phyloP scores from a whole-genome alignment of 2,113 vertebrate genomes.

The Ifrita kowaldi region DNA sequence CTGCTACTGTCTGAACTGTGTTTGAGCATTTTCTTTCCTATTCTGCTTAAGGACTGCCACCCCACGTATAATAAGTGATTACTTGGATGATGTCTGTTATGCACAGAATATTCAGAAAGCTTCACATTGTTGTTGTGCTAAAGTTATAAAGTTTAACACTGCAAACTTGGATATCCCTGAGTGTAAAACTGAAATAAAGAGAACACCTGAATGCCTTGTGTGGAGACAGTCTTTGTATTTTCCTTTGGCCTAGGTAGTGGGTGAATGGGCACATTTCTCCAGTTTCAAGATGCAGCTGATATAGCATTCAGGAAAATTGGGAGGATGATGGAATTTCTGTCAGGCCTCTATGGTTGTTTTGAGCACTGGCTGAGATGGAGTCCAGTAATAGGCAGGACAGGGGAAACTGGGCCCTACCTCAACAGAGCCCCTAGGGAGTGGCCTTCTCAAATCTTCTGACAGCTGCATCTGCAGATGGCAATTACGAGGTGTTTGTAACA shows the following conservation, averaged over 20 bases:
- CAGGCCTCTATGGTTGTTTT: rapidly evolving
- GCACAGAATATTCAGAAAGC: rapidly evolving
- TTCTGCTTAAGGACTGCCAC: no score
- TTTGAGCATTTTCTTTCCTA: not conserved
- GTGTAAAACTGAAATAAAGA: not conserved
- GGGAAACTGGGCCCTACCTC: rapidly evolving
- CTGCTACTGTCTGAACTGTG: not conserved
- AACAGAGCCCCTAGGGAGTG: rapidly evolving
- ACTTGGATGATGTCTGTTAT: not conserved
- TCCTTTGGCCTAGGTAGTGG: not conserved
- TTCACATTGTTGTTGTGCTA: not conserved
- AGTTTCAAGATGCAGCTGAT: rapidly evolving
- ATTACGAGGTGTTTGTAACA: rapidly evolving
- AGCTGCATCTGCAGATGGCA: not conserved
- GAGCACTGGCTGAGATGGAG: not conserved
- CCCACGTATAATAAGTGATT: rapidly evolving
- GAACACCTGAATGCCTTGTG: not conserved
- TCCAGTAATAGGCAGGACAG: rapidly evolving
- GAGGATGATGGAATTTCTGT: not conserved
- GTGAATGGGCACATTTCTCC: not conserved
- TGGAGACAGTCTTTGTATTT: not conserved
- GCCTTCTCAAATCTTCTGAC: not conserved
- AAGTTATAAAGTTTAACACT: not conserved
- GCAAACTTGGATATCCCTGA: no score
- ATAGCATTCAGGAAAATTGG: rapidly evolving